Evolutionary conservation across 2,797 vertebrate species (phyloP), one percentile per base, ranked within the genome.

Genomic region (Halcyon smyrnensis): DNA sequence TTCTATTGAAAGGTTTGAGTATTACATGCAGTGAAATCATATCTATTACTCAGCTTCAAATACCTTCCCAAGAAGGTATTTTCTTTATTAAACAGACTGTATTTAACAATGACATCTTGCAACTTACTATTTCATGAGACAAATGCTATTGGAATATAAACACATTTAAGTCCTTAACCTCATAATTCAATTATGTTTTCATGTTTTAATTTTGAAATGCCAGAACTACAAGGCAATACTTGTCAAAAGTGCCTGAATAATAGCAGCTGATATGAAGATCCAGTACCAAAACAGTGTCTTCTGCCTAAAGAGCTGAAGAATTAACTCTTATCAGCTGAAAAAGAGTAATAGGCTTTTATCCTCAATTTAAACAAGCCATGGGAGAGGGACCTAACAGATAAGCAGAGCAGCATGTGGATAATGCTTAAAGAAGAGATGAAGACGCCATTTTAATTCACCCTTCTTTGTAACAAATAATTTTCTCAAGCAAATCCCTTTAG

Each of bases 321-420:
- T 82, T 96, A 95, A 90, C 36, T 90, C 67, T 93, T 79, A 95
- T 60, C 80, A 87, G 53, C 34, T 80, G 85, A 89, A 82, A 70
- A 89, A 74, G 43, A 79, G 25, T 54, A 94, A 85, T 9, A 75
- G n/a, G 50, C n/a, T 90, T 92, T 94, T 91, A 93, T 70, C 67
- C 51, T 84, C 41, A 79, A 45, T 64, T 92, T 87, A 91, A 95
- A 93, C 87, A 94, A 90, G 32, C n/a, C 79, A 88, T 57, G 41
- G 53, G 76, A 91, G 78, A 83, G 23, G 19, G 51, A 85, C 67
- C 43, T 83, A 88, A 73, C 15, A 84, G 64, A 82, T 23, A 86
- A 71, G 65, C 25, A 86, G 12, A 17, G 25, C 4, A 85, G 20
- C 12, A 51, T 2, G 3, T 43, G 63, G 68, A 77, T 74, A 79